These are phyloP conservation scores for Cervus canadensis DNA, from an alignment of 2,113 vertebrate species.

Conservation along the genomic window DNA sequence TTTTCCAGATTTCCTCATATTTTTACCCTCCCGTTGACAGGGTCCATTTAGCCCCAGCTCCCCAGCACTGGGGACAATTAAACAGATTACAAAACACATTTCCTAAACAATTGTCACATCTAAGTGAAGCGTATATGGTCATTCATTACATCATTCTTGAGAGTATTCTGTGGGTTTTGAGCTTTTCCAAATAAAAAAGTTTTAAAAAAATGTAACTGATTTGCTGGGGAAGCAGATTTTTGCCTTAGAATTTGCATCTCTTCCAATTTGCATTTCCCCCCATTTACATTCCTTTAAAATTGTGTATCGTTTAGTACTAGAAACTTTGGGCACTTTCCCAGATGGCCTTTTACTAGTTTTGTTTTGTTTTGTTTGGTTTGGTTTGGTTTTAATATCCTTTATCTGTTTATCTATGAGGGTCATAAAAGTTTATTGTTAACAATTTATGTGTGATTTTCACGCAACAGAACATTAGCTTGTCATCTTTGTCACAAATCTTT, in stretches of 20 bases:
- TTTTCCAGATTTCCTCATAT: background rate
- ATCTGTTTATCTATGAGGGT: background rate
- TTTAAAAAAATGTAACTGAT: background rate
- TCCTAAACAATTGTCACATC: background rate
- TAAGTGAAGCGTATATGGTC: background rate
- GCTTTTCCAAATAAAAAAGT: slow-evolving; percentile 1
- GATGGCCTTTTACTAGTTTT: background rate
- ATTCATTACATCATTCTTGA: background rate
- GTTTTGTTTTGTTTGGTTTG: background rate
- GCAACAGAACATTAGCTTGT: background rate
- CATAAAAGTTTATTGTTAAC: background rate
- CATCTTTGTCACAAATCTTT: background rate
- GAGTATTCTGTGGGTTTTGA: background rate
- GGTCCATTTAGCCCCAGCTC: background rate
- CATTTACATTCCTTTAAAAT: background rate
- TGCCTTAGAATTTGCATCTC: background rate
- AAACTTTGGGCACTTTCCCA: background rate
- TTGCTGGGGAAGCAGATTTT: background rate
- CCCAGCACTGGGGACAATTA: background rate
- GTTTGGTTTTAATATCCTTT: background rate
- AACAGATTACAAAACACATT: background rate
- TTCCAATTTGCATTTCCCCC: background rate
- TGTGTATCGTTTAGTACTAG: background rate
- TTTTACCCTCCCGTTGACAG: background rate
- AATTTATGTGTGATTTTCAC: background rate